Evolutionary conservation across 2,113 vertebrate genomes (phyloP), one percentile per base, ranked within the genome.

Genomic region (Poecile atricapillus): DNA sequence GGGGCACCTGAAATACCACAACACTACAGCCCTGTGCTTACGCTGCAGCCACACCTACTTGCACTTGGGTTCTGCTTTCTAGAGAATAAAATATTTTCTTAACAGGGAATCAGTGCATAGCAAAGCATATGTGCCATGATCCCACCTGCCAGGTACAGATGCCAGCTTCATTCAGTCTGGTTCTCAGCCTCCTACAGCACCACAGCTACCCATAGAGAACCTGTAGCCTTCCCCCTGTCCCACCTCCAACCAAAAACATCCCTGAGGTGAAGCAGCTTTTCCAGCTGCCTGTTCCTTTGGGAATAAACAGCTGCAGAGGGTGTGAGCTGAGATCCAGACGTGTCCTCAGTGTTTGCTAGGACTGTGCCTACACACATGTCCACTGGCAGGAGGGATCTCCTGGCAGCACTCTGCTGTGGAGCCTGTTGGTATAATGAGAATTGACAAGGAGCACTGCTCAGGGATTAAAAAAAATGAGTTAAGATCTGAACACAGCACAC

Each of bases 201-300:
- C 50, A 33, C 58, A 50, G 15, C 31, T 65, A 31, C 15, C 30
- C 30, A 0, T 0, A 56, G 39, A 70, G 18, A 77, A 33, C 7
- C 1, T 23, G 9, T 4, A 80, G 44, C 59, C 41, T 60, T 89
- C 16, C 30, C 19, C 19, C 8, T 14, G 13, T 10, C 39, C 41
- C 56, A 70, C 25, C 20, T 79, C 27, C 23, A 27, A 46, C 10
- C 8, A 56, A n/a, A 80, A 62, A 59, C 37, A 65, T 46, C 20
- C 13, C 22, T 22, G n/a, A 39, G 28, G 44, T 39, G 70, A 85
- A 62, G 50, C 27, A 73, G 67, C 46, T 25, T 90, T 95, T 39
- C 70, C 53, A 79, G 4, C 11, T 64, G 43, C n/a, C 33, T 13
- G 10, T 25, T 73, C 27, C 44, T 86, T 83, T 62, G 55, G n/a